A percentile compares a stretch with the other conserved stretches of the same genome.
phyloP scores from a whole-genome alignment of 2,888 invertebrate species.

The Latrodectus elegans region DNA sequence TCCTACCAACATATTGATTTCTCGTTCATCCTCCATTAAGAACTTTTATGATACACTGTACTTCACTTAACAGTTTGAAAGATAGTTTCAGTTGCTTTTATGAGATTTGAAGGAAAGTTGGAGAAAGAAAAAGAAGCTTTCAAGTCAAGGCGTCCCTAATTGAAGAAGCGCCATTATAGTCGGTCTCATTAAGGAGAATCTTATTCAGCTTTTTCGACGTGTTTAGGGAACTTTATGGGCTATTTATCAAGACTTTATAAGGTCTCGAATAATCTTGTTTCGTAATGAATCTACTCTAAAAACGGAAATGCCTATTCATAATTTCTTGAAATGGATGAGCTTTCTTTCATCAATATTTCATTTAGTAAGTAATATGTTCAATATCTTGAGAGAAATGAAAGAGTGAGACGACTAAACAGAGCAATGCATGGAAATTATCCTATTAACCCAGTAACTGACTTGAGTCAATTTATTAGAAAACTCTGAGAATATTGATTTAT shows the following conservation, averaged over 20 bases:
- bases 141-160: slow-evolving; percentile 37
- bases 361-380: too few species aligned
- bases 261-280: slow-evolving; percentile 21
- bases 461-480: too few species aligned
- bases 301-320: slow-evolving; percentile 16
- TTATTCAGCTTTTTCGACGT: slow-evolving; percentile 32
- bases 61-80: slow-evolving; percentile 55
- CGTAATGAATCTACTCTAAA: background rate
- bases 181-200: slow-evolving; percentile 34
- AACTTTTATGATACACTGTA: slow-evolving; percentile 54
- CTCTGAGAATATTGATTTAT: too few species aligned
- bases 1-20: slow-evolving; percentile 37
- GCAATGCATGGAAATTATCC: too few species aligned
- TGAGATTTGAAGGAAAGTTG: slow-evolving; percentile 43
- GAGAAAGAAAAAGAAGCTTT: slow-evolving; percentile 25
- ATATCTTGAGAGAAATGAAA: too few species aligned
- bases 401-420: too few species aligned
- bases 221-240: slow-evolving; percentile 44
- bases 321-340: slow-evolving; percentile 2
- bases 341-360: background rate
- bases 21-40: slow-evolving; percentile 56
- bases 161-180: slow-evolving; percentile 47
- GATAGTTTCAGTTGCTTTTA: slow-evolving; percentile 45
- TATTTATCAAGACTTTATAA: slow-evolving; percentile 28
- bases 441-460: too few species aligned